Conservation (phyloP, 2,113 vertebrate genomes). For the Hippocampus barbouri region DNA sequence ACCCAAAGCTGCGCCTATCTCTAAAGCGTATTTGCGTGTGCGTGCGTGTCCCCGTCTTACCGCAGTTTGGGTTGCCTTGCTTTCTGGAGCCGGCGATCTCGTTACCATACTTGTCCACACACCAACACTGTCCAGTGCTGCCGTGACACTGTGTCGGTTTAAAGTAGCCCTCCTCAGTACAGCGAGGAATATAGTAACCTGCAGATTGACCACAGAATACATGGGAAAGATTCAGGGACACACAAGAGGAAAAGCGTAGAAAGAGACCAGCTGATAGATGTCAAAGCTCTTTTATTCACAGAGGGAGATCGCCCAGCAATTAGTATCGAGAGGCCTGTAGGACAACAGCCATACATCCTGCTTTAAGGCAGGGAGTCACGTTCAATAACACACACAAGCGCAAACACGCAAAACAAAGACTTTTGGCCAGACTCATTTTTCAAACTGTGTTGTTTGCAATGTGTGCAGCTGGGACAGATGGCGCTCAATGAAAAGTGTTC, state of each 20-base stretch:
- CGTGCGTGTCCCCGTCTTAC: slow-evolving; percentile 67
- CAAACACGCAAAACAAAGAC: slow-evolving; percentile 11
- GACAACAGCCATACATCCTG: slow-evolving; percentile 60
- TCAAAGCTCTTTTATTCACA: slow-evolving; percentile 48
- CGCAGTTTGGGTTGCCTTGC: slow-evolving; percentile 87
- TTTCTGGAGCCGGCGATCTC: slow-evolving; percentile 92
- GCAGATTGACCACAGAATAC: not conserved
- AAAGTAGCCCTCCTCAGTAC: slow-evolving; percentile 93
- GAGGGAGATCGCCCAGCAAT: slow-evolving; percentile 49
- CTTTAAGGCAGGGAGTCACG: slow-evolving; percentile 45
- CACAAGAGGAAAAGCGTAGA: not conserved
- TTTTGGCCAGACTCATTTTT: slow-evolving; percentile 46
- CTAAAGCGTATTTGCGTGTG: not conserved
- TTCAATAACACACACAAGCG: slow-evolving; percentile 34
- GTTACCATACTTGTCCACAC: slow-evolving; percentile 94
- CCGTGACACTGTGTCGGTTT: slow-evolving; percentile 91
- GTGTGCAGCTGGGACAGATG: slow-evolving; percentile 40
- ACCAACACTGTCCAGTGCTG: slow-evolving; percentile 94
- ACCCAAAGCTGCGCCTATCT: not conserved
- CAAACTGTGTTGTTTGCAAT: slow-evolving; percentile 36
- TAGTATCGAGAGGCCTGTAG: slow-evolving; percentile 46
- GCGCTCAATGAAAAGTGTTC: not conserved
- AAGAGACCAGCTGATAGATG: not conserved
- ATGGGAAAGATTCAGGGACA: not conserved
- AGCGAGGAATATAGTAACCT: slow-evolving; percentile 90